Evolutionary conservation across 2,888 invertebrate genomes (phyloP), one percentile per base, ranked within the genome.

Genomic region (Troides helena): DNA sequence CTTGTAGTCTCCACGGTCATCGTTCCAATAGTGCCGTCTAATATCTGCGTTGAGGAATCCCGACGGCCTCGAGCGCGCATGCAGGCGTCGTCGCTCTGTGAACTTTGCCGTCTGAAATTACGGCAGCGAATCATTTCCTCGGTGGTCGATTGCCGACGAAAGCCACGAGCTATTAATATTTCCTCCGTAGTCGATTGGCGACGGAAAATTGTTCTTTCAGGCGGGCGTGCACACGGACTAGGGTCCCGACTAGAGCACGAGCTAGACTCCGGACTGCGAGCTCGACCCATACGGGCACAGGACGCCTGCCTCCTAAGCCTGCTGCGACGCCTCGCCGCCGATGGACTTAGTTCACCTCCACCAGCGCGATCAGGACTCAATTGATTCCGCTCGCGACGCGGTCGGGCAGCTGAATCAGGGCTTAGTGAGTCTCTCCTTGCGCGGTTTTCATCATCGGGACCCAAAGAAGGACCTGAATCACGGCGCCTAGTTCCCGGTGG

Each of bases 1-100:
- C 97, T 97, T 6, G 97, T 97, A 4, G 98, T 98, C 87, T 98
- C 98, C 39, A 98, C 97, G 0, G 97, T 97, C 98, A 98, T 98
- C 56, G 97, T 96, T 46, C 96, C 97, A 75, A 98, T 95, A 39
- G 98, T 98, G 21, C 98, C 98, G 81, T 98, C 98, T 68, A 97
- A 95, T 80, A 98, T 98, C 89, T 98, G 98, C 0, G 97, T 97
- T 61, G 96, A 95, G 1, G 98, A 98, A 84, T 98, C 98, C 17
- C 97, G 92, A 2, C 97, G 93, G 0, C 97, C 96, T 23, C 96
- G 93, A 73, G 93, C 95, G 77, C 95, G 93, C 92, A 92, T 92
- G 76, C 94, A 94, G 17, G 95, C 94, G 80, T 97, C 97, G 80
- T 98, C 98, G 80, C 97, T 97, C 85, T 98, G 98, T 1, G 97